These are phyloP conservation scores for Hedychridium roseum DNA, from an alignment of 2,888 invertebrate genomes.

Conservation along the genomic window DNA sequence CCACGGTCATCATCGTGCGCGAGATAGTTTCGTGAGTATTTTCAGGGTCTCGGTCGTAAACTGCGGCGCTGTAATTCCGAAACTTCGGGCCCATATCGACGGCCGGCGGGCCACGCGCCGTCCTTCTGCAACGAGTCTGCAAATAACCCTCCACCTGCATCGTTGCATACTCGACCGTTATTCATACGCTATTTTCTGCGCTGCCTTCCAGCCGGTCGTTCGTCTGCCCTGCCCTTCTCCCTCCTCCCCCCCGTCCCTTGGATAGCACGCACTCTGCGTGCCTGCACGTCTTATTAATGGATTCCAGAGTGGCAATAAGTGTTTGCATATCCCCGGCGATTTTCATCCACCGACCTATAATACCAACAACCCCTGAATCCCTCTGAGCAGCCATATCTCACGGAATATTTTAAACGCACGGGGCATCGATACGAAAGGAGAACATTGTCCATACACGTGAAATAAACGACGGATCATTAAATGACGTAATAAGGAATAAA, in stretches of 20 bases:
- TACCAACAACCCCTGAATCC: too few relatives aligned
- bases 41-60: too few relatives aligned
- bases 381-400: too few relatives aligned
- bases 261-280: conserved; percentile 28
- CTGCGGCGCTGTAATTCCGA: conserved; percentile 16
- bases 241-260: conserved; percentile 19
- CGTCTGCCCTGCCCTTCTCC: neutral
- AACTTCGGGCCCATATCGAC: conserved; percentile 13
- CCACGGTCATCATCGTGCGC: too few relatives aligned
- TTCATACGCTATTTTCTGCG: conserved; percentile 7
- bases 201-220: neutral
- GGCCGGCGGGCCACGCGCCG: neutral
- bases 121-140: conserved; percentile 13
- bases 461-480: too few relatives aligned
- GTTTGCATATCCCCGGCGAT: conserved; percentile 23
- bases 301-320: conserved; percentile 31
- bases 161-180: conserved; percentile 4
- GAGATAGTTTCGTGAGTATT: too few relatives aligned
- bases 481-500: too few relatives aligned
- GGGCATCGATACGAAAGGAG: too few relatives aligned
- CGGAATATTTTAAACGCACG: too few relatives aligned
- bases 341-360: too few relatives aligned
- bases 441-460: too few relatives aligned
- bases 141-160: conserved; percentile 20
- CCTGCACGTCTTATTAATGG: conserved; percentile 39